Percentiles rank a stretch among this genome's conserved stretches.
Evolutionary conservation across 2,113 vertebrate genomes (phyloP).

Genomic region (Ptyas mucosa): DNA sequence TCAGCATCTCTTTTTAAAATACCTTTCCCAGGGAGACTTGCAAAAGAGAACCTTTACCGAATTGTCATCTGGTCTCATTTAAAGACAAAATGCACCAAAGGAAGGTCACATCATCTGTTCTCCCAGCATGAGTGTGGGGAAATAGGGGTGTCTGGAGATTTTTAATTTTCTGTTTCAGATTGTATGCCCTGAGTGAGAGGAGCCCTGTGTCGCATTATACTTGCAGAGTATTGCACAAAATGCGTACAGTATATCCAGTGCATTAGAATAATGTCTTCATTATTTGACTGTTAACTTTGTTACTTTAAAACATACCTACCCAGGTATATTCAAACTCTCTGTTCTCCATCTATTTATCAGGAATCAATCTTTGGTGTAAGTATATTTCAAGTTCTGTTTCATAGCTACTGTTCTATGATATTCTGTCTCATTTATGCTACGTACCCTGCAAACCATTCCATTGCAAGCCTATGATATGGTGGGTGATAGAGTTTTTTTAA

Average conservation of each 20-base stretch:
- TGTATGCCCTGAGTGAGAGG: background rate
- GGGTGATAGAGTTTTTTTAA: background rate
- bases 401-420: background rate
- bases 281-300: background rate
- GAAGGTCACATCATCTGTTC: constrained; percentile 8
- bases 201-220: background rate
- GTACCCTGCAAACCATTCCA: background rate
- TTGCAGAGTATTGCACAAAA: background rate
- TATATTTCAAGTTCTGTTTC: background rate
- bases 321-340: background rate
- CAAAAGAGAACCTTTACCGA: background rate
- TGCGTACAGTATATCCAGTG: background rate
- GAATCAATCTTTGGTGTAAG: background rate
- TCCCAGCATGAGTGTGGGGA: background rate
- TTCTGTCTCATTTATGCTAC: background rate
- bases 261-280: background rate
- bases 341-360: background rate
- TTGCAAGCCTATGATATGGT: no score
- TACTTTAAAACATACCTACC: background rate
- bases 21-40: background rate
- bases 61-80: constrained; percentile 18
- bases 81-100: background rate
- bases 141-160: background rate
- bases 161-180: background rate
- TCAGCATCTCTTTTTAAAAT: constrained; percentile 1